A percentile compares a stretch with the other conserved stretches of the same genome.
These are phyloP conservation scores for Podiceps cristatus DNA, from an alignment of 2,113 vertebrate species.

Conservation along the genomic window DNA sequence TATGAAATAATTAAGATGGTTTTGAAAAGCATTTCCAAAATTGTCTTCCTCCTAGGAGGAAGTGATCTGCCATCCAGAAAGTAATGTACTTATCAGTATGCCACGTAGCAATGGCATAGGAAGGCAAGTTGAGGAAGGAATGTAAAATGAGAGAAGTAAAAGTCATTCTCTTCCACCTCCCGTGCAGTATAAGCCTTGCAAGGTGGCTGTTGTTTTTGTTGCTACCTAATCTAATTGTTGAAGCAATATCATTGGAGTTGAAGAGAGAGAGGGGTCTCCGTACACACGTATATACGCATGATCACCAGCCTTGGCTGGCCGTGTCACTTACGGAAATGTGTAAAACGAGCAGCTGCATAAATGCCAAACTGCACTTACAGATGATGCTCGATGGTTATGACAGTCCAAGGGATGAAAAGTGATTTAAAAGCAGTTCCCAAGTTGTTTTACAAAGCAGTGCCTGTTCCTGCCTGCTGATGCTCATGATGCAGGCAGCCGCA, in stretches of 20 bases:
- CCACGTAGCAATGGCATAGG: neutral
- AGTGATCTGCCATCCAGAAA: neutral
- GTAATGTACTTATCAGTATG: neutral
- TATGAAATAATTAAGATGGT: neutral
- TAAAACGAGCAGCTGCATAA: neutral
- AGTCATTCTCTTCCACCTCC: neutral
- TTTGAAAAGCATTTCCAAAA: neutral
- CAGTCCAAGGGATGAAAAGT: neutral
- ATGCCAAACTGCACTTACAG: neutral
- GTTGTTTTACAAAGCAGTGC: neutral
- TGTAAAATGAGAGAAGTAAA: neutral
- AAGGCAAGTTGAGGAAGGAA: neutral
- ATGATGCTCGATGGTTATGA: neutral
- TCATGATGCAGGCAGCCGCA: neutral
- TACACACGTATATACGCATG: rapidly evolving
- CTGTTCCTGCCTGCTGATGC: neutral
- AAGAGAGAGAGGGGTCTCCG: neutral
- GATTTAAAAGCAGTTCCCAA: neutral
- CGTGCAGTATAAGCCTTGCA: neutral
- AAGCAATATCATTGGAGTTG: neutral
- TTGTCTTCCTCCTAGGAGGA: neutral
- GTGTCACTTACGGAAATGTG: neutral
- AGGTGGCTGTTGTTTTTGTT: neutral
- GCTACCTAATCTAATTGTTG: neutral
- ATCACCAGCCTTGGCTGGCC: neutral